A percentile compares a stretch with the other conserved stretches of the same genome.
Conservation (phyloP, 2,113 vertebrate genomes). For the Tenebrosternarchus preto region DNA sequence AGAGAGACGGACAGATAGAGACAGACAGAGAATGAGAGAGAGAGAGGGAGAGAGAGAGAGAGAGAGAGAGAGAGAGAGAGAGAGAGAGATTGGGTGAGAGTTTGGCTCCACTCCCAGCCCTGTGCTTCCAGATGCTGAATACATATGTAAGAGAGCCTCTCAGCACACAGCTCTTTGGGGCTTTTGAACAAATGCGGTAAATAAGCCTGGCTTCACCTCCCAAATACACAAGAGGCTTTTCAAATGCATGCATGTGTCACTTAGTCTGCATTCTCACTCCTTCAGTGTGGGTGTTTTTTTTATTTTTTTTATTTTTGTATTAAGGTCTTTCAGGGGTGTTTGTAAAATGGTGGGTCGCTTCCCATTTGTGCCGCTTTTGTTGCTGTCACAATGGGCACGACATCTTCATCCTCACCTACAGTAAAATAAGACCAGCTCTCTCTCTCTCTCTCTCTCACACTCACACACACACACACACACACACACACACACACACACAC, state of each 20-base stretch:
- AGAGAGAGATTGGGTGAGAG: slow-evolving; percentile 21
- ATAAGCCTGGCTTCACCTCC: slow-evolving; percentile 72
- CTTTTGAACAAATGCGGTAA: slow-evolving; percentile 77
- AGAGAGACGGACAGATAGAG: neutral
- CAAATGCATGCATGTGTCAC: slow-evolving; percentile 71
- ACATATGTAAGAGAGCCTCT: slow-evolving; percentile 74
- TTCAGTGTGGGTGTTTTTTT: slow-evolving; percentile 58
- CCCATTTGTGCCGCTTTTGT: slow-evolving; percentile 39
- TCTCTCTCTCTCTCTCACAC: too few relatives aligned
- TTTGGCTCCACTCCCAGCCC: slow-evolving; percentile 53
- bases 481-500: too few relatives aligned
- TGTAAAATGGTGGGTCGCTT: slow-evolving; percentile 44
- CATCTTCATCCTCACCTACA: slow-evolving; percentile 54
- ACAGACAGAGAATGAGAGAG: slow-evolving; percentile 24
- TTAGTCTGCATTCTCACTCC: slow-evolving; percentile 69
- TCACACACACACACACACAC: too few relatives aligned
- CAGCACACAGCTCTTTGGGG: slow-evolving; percentile 63
- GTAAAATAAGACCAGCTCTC: neutral
- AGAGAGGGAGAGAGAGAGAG: slow-evolving; percentile 20
- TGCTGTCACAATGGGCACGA: slow-evolving; percentile 60
- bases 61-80: slow-evolving; percentile 2
- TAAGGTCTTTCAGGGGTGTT: slow-evolving; percentile 53
- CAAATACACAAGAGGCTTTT: slow-evolving; percentile 68
- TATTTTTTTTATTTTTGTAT: slow-evolving; percentile 44
- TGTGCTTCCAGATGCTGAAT: slow-evolving; percentile 69